phyloP scores from a whole-genome alignment of 2,797 vertebrate species.

The Scomberomorus guttatus region DNA sequence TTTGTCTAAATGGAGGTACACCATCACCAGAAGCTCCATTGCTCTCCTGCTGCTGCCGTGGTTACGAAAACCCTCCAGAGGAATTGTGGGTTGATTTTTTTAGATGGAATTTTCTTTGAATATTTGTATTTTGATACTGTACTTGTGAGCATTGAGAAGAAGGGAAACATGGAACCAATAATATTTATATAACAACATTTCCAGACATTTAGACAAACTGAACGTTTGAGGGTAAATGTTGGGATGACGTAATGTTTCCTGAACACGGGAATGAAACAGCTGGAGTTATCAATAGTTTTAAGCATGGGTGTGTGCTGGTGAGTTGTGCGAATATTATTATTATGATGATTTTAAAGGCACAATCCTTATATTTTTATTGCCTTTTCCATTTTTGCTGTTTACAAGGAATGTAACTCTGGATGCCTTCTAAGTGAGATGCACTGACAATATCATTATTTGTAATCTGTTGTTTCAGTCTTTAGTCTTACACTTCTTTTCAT shows the following conservation, averaged over 20 bases:
- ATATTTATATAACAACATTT: slow-evolving; percentile 54
- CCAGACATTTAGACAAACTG: slow-evolving; percentile 20
- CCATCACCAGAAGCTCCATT: background rate
- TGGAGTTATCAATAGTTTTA: slow-evolving; percentile 28
- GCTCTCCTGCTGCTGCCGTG: slow-evolving; percentile 54
- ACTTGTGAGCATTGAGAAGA: slow-evolving; percentile 50
- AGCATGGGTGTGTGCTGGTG: slow-evolving; percentile 8
- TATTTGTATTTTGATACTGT: slow-evolving; percentile 68
- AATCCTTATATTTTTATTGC: slow-evolving; percentile 48
- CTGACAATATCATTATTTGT: slow-evolving; percentile 52
- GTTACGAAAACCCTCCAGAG: slow-evolving; percentile 55
- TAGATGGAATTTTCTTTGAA: slow-evolving; percentile 39
- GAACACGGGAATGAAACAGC: slow-evolving; percentile 5
- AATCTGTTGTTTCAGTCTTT: slow-evolving; percentile 41
- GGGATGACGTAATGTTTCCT: slow-evolving; percentile 20
- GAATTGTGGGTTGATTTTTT: slow-evolving; percentile 45
- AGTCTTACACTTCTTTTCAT: slow-evolving; percentile 24
- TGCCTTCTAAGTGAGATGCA: slow-evolving; percentile 69
- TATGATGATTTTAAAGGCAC: slow-evolving; percentile 56
- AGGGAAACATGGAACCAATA: slow-evolving; percentile 56
- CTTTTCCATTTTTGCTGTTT: slow-evolving; percentile 67
- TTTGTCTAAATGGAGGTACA: slow-evolving; percentile 21
- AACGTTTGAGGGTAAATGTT: slow-evolving; percentile 29
- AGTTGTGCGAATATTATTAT: slow-evolving; percentile 36
- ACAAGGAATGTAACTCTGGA: slow-evolving; percentile 66